phyloP scores from a whole-genome alignment of 2,888 invertebrate genomes.

The Thymelicus acteon region DNA sequence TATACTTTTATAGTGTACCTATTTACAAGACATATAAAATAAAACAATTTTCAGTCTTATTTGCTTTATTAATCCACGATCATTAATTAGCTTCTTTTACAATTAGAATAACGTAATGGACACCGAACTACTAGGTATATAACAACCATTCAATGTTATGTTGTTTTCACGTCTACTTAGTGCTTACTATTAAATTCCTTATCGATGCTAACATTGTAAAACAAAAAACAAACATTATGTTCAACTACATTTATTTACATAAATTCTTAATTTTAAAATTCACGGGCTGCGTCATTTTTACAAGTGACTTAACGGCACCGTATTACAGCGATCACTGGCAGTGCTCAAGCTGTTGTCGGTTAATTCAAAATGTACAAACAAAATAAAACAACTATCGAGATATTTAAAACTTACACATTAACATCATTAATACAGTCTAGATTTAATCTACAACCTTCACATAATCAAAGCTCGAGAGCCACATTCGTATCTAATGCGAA shows the following conservation, averaged over 20 bases:
- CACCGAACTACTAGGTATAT: conserved; percentile 37
- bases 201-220: conserved; percentile 10
- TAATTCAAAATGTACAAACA: conserved; percentile 28
- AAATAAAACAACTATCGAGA: conserved; percentile 16
- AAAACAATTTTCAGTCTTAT: conserved; percentile 66
- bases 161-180: conserved; percentile 7
- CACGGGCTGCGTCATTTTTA: conserved; percentile 24
- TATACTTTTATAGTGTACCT: conserved; percentile 18
- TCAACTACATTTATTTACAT: conserved; percentile 26
- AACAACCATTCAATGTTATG: conserved; percentile 21
- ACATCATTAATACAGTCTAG: conserved; percentile 1
- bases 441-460: conserved; percentile 8
- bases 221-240: conserved; percentile 22
- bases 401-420: conserved; percentile 4
- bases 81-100: conserved; percentile 51
- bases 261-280: conserved; percentile 19
- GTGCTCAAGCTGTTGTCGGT: conserved; percentile 39
- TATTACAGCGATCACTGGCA: conserved; percentile 35
- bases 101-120: conserved; percentile 64
- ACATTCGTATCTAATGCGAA: conserved; percentile 30
- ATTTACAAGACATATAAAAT: conserved; percentile 50
- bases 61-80: conserved; percentile 63
- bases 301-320: conserved; percentile 12
- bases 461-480: conserved; percentile 16
- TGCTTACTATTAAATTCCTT: conserved; percentile 8